Evolutionary conservation across 2,888 invertebrate genomes (phyloP), one percentile per base, ranked within the genome.

Genomic region (Acanthosoma haemorrhoidale): DNA sequence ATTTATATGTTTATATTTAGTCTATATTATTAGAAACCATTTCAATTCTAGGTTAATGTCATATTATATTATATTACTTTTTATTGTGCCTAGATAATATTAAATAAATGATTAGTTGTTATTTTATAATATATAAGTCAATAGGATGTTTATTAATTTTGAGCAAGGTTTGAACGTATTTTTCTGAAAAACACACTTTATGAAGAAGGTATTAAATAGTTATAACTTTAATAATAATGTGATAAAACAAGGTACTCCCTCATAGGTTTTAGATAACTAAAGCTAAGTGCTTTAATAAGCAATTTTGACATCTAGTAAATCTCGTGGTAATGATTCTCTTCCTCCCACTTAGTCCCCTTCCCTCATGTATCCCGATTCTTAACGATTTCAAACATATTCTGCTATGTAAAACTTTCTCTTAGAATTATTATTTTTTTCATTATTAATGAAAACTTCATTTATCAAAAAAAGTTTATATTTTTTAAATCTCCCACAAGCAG

Each of bases 241-340:
- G 5, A 1, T 6, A 13, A n/a, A 25, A 25, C 51, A 51, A 51
- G 51, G n/a, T 9, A 3, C 21, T 29, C 2, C n/a, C n/a, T 3
- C 25, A n/a, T 51, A 51, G 51, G 29, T 51, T 25, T 21, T 51
- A n/a, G n/a, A 21, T n/a, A 51, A 51, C 51, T 51, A 25, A 11
- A 51, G 51, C 29, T 29, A 51, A 51, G 51, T 34, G 59, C 29
- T 41, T 25, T 64, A 41, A 64, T 64, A 39, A 64, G 64, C 64
- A 64, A 64, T 36, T 64, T 41, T 34, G 21, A 36, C 29, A 41
- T 38, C 38, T 15, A 64, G 64, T 41, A 64, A 64, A 64, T 64
- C 64, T 64, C 39, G 39, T 39, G 34, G 39, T 64, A 64, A 64
- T 41, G 41, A 21, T n/a, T 31, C 29, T 15, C 64, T 39, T 64